These are phyloP conservation scores for Reticulitermes speratus DNA, from an alignment of 1,140 invertebrate genomes.

Conservation along the genomic window DNA sequence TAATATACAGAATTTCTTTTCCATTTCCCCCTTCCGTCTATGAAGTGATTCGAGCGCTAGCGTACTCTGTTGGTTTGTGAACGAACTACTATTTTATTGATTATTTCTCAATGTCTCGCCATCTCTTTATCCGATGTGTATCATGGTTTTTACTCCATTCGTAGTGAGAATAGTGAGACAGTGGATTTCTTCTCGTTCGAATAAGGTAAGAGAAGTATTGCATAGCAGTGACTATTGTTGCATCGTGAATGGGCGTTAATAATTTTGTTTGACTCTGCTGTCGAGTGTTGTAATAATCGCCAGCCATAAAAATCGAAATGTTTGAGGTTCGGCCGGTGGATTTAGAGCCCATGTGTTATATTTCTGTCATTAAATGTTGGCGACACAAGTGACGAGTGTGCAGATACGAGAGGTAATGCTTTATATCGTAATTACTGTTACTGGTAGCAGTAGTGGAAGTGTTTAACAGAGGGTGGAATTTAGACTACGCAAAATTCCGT, in stretches of 20 bases:
- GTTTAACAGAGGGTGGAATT: no score
- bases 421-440: neutral
- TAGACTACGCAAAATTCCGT: no score
- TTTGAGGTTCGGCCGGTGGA: neutral
- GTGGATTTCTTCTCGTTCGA: neutral
- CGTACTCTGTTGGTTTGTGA: constrained; percentile 12
- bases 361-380: neutral
- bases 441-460: neutral
- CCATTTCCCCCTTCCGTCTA: neutral
- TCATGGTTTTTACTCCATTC: constrained; percentile 13
- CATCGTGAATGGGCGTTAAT: neutral
- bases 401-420: neutral
- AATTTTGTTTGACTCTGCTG: neutral
- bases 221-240: neutral
- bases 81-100: constrained; percentile 27
- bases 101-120: constrained; percentile 24
- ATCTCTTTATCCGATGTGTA: constrained; percentile 17
- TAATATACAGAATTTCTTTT: neutral
- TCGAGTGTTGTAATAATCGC: neutral
- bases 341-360: neutral
- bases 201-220: neutral
- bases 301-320: neutral
- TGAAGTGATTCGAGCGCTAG: constrained; percentile 4
- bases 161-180: constrained; percentile 16
- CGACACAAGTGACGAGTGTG: neutral